Conservation (phyloP, 2,888 invertebrate species). For the Drosophila barbarae region DNA sequence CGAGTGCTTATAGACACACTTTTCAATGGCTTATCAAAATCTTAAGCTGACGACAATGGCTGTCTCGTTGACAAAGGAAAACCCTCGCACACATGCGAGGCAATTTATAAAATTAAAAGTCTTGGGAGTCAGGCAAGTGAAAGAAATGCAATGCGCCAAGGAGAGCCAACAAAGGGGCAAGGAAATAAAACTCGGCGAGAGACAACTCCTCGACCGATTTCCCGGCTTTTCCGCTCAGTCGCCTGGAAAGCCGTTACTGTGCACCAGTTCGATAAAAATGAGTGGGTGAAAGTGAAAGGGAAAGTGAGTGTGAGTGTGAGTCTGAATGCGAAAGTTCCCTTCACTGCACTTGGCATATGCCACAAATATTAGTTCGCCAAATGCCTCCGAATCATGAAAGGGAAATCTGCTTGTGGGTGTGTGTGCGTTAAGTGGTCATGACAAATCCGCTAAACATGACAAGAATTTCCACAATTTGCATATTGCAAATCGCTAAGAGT, state of each 20-base stretch:
- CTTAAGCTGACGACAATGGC: conserved; percentile 65
- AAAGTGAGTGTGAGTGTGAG: conserved; percentile 1
- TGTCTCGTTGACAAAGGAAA: conserved; percentile 45
- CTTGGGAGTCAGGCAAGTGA: conserved; percentile 40
- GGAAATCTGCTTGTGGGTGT: neutral
- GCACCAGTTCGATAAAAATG: conserved; percentile 49
- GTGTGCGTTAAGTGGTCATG: conserved; percentile 37
- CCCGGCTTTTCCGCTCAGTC: conserved; percentile 35
- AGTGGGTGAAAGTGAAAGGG: conserved; percentile 9
- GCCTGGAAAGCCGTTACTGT: conserved; percentile 48
- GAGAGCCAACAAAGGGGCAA: conserved; percentile 14
- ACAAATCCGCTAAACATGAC: conserved; percentile 37
- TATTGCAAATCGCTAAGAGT: conserved; percentile 3
- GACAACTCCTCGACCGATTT: conserved; percentile 32
- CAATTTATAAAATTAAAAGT: conserved; percentile 60
- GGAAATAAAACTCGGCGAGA: conserved; percentile 17
- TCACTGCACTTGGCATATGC: conserved; percentile 43
- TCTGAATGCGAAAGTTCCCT: conserved; percentile 23
- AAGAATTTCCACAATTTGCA: conserved; percentile 43
- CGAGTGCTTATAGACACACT: conserved; percentile 70
- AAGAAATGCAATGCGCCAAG: conserved; percentile 41
- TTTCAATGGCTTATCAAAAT: conserved; percentile 71
- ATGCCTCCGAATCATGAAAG: conserved; percentile 6
- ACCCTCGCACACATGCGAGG: conserved; percentile 31
- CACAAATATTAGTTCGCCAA: conserved; percentile 26